These are phyloP conservation scores for Semicossyphus pulcher DNA, from an alignment of 2,113 vertebrate genomes.

Conservation along the genomic window DNA sequence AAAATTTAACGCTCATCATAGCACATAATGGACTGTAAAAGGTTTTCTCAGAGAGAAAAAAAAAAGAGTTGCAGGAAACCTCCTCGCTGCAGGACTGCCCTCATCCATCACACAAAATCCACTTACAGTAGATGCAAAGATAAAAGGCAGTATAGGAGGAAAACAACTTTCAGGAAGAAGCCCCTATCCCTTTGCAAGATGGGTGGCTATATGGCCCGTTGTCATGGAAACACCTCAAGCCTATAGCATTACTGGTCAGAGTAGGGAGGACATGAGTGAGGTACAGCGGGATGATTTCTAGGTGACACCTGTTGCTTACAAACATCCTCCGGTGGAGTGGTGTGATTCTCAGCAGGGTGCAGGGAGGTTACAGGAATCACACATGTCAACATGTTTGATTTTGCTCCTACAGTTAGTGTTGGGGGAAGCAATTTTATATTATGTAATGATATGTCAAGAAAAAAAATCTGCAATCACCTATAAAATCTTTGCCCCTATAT, in stretches of 20 bases:
- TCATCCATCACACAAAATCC: slow-evolving; percentile 46
- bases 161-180: slow-evolving; percentile 59
- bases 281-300: neutral
- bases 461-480: too few species aligned
- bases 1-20: slow-evolving; percentile 20
- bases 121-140: slow-evolving; percentile 51
- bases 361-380: neutral
- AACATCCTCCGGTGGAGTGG: neutral
- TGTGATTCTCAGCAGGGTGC: neutral
- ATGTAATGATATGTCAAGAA: too few species aligned
- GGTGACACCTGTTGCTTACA: slow-evolving; percentile 27
- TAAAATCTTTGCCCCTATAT: neutral
- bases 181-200: slow-evolving; percentile 24
- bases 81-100: slow-evolving; percentile 23
- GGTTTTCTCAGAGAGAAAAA: slow-evolving; percentile 7
- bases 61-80: slow-evolving; percentile 30
- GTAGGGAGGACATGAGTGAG: neutral
- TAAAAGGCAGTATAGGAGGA: slow-evolving; percentile 32
- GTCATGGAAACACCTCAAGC: slow-evolving; percentile 58
- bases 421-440: neutral
- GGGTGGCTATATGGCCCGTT: slow-evolving; percentile 39
- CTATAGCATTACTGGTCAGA: slow-evolving; percentile 28
- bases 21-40: neutral
- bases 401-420: neutral
- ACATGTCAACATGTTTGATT: neutral